A percentile compares a stretch with the other conserved stretches of the same genome.
phyloP scores from a whole-genome alignment of 2,888 invertebrate genomes.

The Acheta domesticus region DNA sequence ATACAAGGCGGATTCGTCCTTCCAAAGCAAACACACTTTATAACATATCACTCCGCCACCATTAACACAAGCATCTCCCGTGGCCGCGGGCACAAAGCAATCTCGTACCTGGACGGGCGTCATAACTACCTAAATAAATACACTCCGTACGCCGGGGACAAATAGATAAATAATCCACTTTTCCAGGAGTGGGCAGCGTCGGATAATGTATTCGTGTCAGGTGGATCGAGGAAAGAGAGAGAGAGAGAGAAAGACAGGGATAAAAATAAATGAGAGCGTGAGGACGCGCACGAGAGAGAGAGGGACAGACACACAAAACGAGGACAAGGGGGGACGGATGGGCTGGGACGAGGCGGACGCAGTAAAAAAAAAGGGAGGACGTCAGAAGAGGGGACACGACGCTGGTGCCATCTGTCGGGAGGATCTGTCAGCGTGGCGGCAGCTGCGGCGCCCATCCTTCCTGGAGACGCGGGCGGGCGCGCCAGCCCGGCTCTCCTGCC shows the following conservation, averaged over 20 bases:
- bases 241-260: not conserved
- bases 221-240: conserved; percentile 25
- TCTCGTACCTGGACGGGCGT: conserved; percentile 18
- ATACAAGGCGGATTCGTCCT: not conserved
- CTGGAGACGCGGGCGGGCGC: not conserved
- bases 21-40: conserved; percentile 24
- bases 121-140: conserved; percentile 33
- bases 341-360: conserved; percentile 20
- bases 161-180: conserved; percentile 35
- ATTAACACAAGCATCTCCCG: conserved; percentile 10
- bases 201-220: conserved; percentile 35
- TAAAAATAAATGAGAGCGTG: not conserved
- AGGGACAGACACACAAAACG: conserved; percentile 29
- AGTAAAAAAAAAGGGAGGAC: not conserved
- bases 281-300: conserved; percentile 18
- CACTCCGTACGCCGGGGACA: not conserved
- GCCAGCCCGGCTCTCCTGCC: too few species aligned
- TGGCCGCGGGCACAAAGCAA: not conserved
- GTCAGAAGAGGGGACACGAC: conserved; percentile 27
- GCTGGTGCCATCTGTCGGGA: conserved; percentile 34
- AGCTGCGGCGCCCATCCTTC: conserved; percentile 34
- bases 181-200: conserved; percentile 26
- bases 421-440: conserved; percentile 35
- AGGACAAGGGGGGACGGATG: conserved; percentile 29
- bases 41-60: conserved; percentile 3